Base-by-base conservation (phyloP, 2,888 invertebrate genomes). In the Epicampocera succincta region DNA sequence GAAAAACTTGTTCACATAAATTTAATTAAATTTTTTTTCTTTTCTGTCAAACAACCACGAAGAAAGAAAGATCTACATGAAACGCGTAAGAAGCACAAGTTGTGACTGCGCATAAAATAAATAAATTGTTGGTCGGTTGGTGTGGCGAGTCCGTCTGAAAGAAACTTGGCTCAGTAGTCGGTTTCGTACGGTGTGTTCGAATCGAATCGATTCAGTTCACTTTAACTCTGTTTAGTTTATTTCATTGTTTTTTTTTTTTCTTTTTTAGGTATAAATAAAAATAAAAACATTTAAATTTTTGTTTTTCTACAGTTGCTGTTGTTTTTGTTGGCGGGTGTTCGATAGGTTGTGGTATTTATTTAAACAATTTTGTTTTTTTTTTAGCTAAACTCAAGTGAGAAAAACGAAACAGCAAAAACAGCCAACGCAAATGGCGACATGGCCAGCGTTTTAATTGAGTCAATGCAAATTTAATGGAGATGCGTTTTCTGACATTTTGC, bases 81-180 rank as follows among this genome's bases (percentile, higher is more conserved):
- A 83, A 80, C 84, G 84, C 77, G 79, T 83, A 84, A 84, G 85
- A 85, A 84, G 85, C 85, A 84, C 85, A 85, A 84, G 84, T 83
- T 85, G 83, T 85, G 85, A 85, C 85, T 85, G 82, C 78, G 74
- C 82, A 82, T 74, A 75, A 78, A 82, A 74, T 78, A 83, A 83
- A 81, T 81, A 74, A 84, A 79, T 71, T 79, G 74, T 75, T 83
- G 65, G 72, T 44, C 42, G 76, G 33, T 61, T 80, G 33, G 80
- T 61, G 42, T 72, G 60, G 44, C 52, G 50, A 44, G 68, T 50
- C 61, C 44, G 72, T 52, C 38, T 50, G 61, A 76, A 80, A 75
- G 75, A 75, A 80, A 75, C 80, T 80, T 76, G 80, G 72, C 76
- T 76, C 76, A 72, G 66, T 76, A 61, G 69, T 46, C 72, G 44